A percentile compares a stretch with the other conserved stretches of the same genome.
Evolutionary conservation across 2,113 vertebrate species (phyloP).

Genomic region (Ancistrus triradiatus): DNA sequence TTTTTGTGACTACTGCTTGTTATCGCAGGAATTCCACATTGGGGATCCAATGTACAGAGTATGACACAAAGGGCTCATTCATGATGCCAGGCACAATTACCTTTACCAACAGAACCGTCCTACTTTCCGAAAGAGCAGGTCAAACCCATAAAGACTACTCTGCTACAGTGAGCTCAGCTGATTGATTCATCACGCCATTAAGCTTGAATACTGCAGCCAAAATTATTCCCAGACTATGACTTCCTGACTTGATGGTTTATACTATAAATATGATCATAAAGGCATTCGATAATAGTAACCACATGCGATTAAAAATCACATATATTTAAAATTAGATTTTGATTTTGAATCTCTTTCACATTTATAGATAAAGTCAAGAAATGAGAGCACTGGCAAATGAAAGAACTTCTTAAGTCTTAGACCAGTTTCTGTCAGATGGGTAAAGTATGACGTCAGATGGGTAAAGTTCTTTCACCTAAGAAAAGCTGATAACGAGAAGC

Average conservation of each 20-base stretch:
- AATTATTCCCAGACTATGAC: not conserved
- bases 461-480: no score
- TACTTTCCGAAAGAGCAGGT: conserved; percentile 43
- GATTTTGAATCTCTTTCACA: no score
- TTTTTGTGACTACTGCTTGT: conserved; percentile 37
- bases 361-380: no score
- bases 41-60: conserved; percentile 33
- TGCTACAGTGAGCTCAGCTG: conserved; percentile 32
- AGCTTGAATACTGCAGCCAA: conserved; percentile 8
- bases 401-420: no score
- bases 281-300: conserved; percentile 1
- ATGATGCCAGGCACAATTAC: conserved; percentile 54
- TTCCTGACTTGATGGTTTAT: conserved; percentile 22
- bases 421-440: no score
- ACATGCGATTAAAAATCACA: not conserved
- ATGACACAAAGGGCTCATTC: conserved; percentile 39
- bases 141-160: conserved; percentile 34
- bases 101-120: conserved; percentile 47
- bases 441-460: no score
- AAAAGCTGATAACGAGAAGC: no score
- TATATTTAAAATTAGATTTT: no score
- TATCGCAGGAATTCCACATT: conserved; percentile 35
- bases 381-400: no score
- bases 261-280: not conserved
- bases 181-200: conserved; percentile 36